Base-by-base conservation (phyloP, 2,113 vertebrate species). In the Trogon melanurus region DNA sequence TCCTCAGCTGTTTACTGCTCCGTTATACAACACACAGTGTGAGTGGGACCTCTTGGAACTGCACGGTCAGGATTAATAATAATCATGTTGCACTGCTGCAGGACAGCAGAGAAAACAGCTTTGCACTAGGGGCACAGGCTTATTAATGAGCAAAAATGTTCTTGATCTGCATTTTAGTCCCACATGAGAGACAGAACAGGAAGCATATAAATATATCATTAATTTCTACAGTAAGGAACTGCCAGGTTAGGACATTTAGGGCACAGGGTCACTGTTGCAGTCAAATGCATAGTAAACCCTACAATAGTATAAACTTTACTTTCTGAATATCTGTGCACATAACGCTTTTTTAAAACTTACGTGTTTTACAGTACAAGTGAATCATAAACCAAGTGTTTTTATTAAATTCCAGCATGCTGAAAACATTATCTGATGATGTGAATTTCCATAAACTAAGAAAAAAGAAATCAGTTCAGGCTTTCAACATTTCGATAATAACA, bases 361-460 rank as follows among this genome's bases (percentile, higher is more conserved):
- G 3, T 87, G 57, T 79, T 95, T 93, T 85, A 78, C 56, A 69
- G 83, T 61, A 47, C 54, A 66, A 65, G 62, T 94, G 85, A 97
- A 94, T 85, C 79, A 51, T 71, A 81, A 93, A 48, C 54, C 72
- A 69, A 93, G 79, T 88, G 48, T 92, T 93, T 29, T 58, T 91
- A 50, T 90, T 91, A 85, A 88, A 86, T 71, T 91, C 38, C 75
- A 48, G 45, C 90, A 58, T 70, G 62, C 69, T 3, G 3, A 80
- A 91, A 91, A 34, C 76, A 54, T 89, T 95, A 92, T 95, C 74
- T 95, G 45, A 51, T 85, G 61, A 83, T 85, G 64, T 0, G 4
- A 84, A 81, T 96, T 96, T 93, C 89, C 48, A 47, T 93, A 84
- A 96, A 91, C 75, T 85, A 36, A 89, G 27, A 15, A 10, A 47